phyloP scores from a whole-genome alignment of 2,797 vertebrate species.

The Pipistrellus kuhlii region DNA sequence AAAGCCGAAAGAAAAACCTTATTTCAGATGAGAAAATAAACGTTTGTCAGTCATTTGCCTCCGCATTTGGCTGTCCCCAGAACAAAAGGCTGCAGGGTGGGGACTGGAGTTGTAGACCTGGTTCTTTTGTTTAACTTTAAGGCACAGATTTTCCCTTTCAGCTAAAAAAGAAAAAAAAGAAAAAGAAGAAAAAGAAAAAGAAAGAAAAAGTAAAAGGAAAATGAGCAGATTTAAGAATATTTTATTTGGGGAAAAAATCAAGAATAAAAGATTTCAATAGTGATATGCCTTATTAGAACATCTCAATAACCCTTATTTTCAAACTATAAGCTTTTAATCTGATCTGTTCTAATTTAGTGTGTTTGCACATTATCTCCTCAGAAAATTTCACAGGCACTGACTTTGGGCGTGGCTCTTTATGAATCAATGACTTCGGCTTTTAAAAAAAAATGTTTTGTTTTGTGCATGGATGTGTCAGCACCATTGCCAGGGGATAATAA shows the following conservation, averaged over 20 bases:
- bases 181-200: not conserved
- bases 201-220: not conserved
- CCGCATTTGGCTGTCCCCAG: constrained; percentile 65
- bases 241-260: not conserved
- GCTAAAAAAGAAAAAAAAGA: not conserved
- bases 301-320: constrained; percentile 57
- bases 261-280: constrained; percentile 6
- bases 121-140: constrained; percentile 87
- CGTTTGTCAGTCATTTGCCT: constrained; percentile 50
- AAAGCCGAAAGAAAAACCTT: constrained; percentile 18
- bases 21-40: constrained; percentile 55
- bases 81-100: constrained; percentile 70
- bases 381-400: constrained; percentile 8
- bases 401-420: constrained; percentile 75
- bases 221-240: not conserved
- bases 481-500: not conserved
- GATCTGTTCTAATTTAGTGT: constrained; percentile 56
- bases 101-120: constrained; percentile 76
- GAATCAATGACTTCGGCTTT: constrained; percentile 62
- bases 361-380: constrained; percentile 55
- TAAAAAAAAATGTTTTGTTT: not conserved
- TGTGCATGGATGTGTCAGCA: not conserved
- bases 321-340: constrained; percentile 34
- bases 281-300: constrained; percentile 12
- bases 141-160: constrained; percentile 65